Percentiles rank a stretch among this genome's conserved stretches.
Evolutionary conservation across 2,113 vertebrate genomes (phyloP).

Genomic region (Myotis lucifugus): DNA sequence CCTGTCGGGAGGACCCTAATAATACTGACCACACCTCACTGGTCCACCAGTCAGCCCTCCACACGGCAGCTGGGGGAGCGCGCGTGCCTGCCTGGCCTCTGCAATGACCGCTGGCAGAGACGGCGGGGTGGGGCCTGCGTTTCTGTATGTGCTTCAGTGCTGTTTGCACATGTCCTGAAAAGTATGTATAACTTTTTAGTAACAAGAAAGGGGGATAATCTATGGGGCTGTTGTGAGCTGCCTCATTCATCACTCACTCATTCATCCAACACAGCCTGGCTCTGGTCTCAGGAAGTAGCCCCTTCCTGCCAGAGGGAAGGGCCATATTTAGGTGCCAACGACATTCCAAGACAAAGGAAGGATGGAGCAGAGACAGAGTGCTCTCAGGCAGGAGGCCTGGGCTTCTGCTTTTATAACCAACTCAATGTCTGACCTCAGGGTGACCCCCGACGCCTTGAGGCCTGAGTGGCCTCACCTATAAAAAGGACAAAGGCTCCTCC

Average conservation of each 20-base stretch:
- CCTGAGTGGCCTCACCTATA: background rate
- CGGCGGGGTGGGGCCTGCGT: too few species aligned
- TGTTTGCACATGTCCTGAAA: background rate
- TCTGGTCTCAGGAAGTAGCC: background rate
- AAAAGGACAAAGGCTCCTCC: background rate
- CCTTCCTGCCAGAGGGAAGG: background rate
- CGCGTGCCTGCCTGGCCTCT: accelerated
- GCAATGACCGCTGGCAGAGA: background rate
- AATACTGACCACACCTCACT: background rate
- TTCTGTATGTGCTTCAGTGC: background rate
- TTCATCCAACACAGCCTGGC: background rate
- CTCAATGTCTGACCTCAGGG: background rate
- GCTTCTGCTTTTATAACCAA: background rate
- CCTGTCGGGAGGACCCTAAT: background rate
- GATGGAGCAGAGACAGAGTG: background rate
- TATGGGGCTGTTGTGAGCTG: background rate
- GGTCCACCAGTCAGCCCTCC: background rate
- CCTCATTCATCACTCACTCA: background rate
- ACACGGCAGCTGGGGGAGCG: background rate
- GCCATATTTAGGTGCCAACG: background rate
- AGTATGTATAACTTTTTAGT: background rate
- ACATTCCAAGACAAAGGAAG: background rate
- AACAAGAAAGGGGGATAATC: background rate
- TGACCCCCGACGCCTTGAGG: background rate
- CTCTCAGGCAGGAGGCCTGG: background rate